Evolutionary conservation across 2,888 invertebrate species (phyloP), one percentile per base, ranked within the genome.

Genomic region (Helobdella robusta): DNA sequence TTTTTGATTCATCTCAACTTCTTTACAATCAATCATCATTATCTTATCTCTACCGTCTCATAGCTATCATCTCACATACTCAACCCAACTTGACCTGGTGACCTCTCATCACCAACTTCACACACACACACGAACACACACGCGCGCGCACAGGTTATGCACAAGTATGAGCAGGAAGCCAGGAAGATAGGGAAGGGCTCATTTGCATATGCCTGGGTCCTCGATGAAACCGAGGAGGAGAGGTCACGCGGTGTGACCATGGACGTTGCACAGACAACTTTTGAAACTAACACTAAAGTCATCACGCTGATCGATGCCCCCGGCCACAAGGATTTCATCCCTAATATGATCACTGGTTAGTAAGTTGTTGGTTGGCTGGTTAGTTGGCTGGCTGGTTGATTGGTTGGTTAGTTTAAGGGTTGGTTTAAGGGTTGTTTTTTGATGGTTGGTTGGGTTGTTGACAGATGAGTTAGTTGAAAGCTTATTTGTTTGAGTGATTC

Each of bases 321-420:
- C 0, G 98, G 98, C 0, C 98, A 99, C 79, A 93, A 91, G 78
- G 98, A 99, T 79, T 98, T 99, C 76, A 97, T 98, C 76, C 97
- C 98, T 1, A 97, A 98, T 75, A 98, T 99, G 97, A 98, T 99
- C 72, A 90, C 89, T 18, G 82, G 81, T 81, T 68, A 44, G 68
- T 35, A 44, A n/a, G n/a, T n/a, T n/a, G n/a, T n/a, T n/a, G n/a
- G n/a, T n/a, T n/a, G n/a, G n/a, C n/a, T n/a, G n/a, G n/a, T n/a
- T n/a, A n/a, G n/a, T n/a, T n/a, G n/a, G n/a, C n/a, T n/a, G n/a
- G n/a, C n/a, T n/a, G 23, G 18, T 30, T 58, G 11, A 20, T 4
- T 56, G 1, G 20, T 58, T 6, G 44, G 44, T 11, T 11, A n/a
- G 44, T 40, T 15, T 40, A 15, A 40, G 11, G 11, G 11, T 15